phyloP scores from a whole-genome alignment of 1,140 invertebrate species.

The Drosophila tani region DNA sequence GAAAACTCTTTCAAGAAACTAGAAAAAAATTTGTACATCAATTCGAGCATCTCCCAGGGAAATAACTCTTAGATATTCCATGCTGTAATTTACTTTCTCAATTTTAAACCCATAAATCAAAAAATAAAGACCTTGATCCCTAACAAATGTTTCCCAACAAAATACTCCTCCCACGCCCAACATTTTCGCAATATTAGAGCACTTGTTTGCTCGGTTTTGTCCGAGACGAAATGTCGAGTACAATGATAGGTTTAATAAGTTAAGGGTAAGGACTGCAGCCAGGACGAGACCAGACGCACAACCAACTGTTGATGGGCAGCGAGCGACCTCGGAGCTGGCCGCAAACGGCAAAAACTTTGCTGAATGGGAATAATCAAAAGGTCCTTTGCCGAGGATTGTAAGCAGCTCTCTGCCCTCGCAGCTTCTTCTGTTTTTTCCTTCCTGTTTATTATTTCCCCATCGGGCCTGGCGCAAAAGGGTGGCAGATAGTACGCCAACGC shows the following conservation, averaged over 20 bases:
- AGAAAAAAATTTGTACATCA: too few relatives aligned
- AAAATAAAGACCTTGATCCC: not conserved
- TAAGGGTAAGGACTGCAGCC: slow-evolving; percentile 30
- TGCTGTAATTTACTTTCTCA: not conserved
- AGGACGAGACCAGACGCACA: slow-evolving; percentile 22
- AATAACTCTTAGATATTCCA: not conserved
- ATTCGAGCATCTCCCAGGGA: not conserved
- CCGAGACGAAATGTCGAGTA: slow-evolving; percentile 57
- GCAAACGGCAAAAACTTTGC: slow-evolving; percentile 29
- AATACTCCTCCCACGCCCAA: not conserved
- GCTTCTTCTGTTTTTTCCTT: slow-evolving; percentile 54
- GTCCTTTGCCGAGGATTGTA: slow-evolving; percentile 28
- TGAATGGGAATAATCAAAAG: slow-evolving; percentile 57
- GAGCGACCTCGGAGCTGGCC: not conserved
- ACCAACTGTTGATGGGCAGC: slow-evolving; percentile 40
- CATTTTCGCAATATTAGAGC: slow-evolving; percentile 21
- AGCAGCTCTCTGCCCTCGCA: slow-evolving; percentile 38
- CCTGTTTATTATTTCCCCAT: slow-evolving; percentile 74
- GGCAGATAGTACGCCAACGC: slow-evolving; percentile 32
- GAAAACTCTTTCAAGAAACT: too few relatives aligned
- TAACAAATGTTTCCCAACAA: not conserved
- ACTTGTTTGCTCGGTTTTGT: slow-evolving; percentile 54
- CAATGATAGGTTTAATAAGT: slow-evolving; percentile 83
- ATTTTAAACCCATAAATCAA: not conserved
- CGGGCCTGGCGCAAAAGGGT: not conserved